Evolutionary conservation across 2,797 vertebrate species (phyloP), one percentile per base, ranked within the genome.

Genomic region (Fringilla coelebs): DNA sequence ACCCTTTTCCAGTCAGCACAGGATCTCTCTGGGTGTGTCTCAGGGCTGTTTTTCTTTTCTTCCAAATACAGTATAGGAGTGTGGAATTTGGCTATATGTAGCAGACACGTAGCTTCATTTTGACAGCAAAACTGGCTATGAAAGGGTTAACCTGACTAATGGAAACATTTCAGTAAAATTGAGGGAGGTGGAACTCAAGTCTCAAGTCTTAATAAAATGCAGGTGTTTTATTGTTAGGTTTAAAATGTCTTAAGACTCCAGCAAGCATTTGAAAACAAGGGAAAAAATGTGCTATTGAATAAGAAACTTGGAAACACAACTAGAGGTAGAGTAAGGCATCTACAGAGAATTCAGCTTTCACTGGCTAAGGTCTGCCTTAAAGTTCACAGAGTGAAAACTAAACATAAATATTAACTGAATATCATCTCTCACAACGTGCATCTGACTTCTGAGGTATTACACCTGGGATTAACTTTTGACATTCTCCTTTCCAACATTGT

Each of bases 161-260:
- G 48, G 60, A 90, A 95, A 32, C 52, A 87, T 81, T 95, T 95
- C 89, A 66, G 88, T 96, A 94, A 97, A 95, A 93, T 8, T 41
- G 73, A 85, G n/a, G 62, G 84, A 86, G 89, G 96, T 79, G 70
- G 84, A 89, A 92, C 70, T 77, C 71, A 72, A 95, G 87, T 92
- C 93, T 78, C 68, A 90, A 78, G 81, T 94, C 96, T 97, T 98
- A 98, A 98, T 98, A 96, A 97, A 97, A 98, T 95, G 96, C 97
- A 98, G 97, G 97, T 98, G 97, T 75, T 97, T 97, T 96, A 97
- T 88, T 96, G 94, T 96, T 96, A 88, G 72, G 79, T 93, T 93
- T 36, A 90, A 91, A 90, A 57, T 65, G 1, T 67, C 74, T 77
- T 94, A 70, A 38, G 78, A 84, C 79, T 76, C 51, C 61, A 84